A percentile compares a stretch with the other conserved stretches of the same genome.
phyloP scores from a whole-genome alignment of 2,113 vertebrate species.

The Misgurnus anguillicaudatus region DNA sequence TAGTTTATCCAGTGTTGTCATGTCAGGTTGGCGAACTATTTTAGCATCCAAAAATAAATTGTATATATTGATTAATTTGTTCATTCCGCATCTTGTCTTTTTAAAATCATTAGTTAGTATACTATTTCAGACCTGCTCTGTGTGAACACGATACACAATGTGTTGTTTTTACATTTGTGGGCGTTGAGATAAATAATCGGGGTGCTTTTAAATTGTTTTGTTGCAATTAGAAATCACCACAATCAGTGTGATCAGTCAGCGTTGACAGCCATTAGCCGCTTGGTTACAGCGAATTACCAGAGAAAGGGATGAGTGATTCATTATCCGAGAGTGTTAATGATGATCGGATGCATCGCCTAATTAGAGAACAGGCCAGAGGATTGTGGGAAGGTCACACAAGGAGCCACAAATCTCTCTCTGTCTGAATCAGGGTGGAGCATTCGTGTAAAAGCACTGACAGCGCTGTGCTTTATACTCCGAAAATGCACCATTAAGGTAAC shows the following conservation, averaged over 20 bases:
- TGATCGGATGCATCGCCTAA: slow-evolving; percentile 94
- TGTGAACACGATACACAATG: not conserved
- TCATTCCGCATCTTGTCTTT: not conserved
- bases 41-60: too few species aligned
- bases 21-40: too few species aligned
- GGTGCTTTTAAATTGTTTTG: slow-evolving; percentile 89
- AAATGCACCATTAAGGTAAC: too few species aligned
- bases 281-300: slow-evolving; percentile 94
- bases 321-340: slow-evolving; percentile 95
- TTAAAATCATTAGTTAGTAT: slow-evolving; percentile 10
- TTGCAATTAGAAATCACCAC: slow-evolving; percentile 91
- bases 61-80: too few species aligned
- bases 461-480: too few species aligned
- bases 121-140: not conserved
- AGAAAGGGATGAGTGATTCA: slow-evolving; percentile 90
- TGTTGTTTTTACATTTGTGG: slow-evolving; percentile 20
- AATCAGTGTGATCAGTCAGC: slow-evolving; percentile 93
- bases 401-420: slow-evolving; percentile 78
- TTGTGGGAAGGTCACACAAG: slow-evolving; percentile 84
- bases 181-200: slow-evolving; percentile 79
- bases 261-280: slow-evolving; percentile 94
- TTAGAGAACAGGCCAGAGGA: slow-evolving; percentile 85
- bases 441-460: too few species aligned
- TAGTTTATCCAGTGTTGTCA: too few species aligned
- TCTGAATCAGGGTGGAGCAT: slow-evolving; percentile 10